A percentile compares a stretch with the other conserved stretches of the same genome.
These are phyloP conservation scores for Podargus strigoides DNA, from an alignment of 2,797 vertebrate genomes.

Conservation along the genomic window DNA sequence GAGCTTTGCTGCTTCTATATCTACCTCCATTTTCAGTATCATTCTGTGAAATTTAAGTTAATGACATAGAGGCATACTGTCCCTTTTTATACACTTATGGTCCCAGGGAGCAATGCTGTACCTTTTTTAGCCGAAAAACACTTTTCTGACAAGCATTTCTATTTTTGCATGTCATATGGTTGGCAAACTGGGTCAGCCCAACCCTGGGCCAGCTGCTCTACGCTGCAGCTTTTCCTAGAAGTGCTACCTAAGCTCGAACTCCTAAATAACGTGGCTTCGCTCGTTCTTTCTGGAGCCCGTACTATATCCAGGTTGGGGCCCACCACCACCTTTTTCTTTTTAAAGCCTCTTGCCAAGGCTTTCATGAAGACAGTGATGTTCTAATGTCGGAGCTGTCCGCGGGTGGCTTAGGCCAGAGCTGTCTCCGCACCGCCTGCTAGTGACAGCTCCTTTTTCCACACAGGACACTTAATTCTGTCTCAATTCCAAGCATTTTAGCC, in stretches of 20 bases:
- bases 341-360: not conserved
- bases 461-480: not conserved
- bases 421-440: not conserved
- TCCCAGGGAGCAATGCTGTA: not conserved
- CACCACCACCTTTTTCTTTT: not conserved
- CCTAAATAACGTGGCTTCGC: not conserved
- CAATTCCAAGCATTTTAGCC: not conserved
- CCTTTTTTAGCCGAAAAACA: not conserved
- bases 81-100: not conserved
- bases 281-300: not conserved
- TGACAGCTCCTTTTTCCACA: not conserved
- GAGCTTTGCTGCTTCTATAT: not conserved
- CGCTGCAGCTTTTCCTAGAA: not conserved
- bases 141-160: not conserved
- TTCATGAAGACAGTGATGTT: not conserved
- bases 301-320: not conserved
- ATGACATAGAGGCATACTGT: not conserved
- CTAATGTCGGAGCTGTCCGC: not conserved
- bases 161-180: not conserved
- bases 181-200: not conserved
- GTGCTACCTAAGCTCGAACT: not conserved
- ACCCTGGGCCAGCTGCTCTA: not conserved
- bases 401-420: not conserved
- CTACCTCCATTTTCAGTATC: not conserved
- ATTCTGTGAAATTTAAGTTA: not conserved